phyloP scores from a whole-genome alignment of 2,888 invertebrate genomes.

The Hartigia nigra region DNA sequence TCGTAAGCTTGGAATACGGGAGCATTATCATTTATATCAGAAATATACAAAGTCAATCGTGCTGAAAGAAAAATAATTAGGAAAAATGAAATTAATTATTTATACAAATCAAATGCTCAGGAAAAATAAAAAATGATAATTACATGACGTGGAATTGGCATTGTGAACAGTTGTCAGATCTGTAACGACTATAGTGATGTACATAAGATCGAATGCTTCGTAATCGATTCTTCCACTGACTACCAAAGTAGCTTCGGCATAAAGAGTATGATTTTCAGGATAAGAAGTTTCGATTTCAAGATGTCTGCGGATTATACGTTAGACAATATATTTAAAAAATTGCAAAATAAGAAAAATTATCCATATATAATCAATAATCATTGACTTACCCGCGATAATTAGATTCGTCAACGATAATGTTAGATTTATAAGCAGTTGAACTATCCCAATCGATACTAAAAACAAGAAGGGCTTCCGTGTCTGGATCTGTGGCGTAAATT shows the following conservation, averaged over 20 bases:
- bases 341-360: neutral
- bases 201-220: constrained; percentile 72
- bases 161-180: constrained; percentile 69
- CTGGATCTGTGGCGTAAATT: constrained; percentile 72
- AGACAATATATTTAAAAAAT: constrained; percentile 39
- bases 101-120: constrained; percentile 11
- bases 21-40: constrained; percentile 74
- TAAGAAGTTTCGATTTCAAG: constrained; percentile 66
- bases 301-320: constrained; percentile 60
- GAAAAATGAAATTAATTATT: neutral
- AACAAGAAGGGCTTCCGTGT: constrained; percentile 69
- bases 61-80: constrained; percentile 63
- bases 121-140: constrained; percentile 24
- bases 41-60: constrained; percentile 70
- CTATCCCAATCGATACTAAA: constrained; percentile 73
- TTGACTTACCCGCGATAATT: constrained; percentile 30
- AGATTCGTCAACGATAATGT: constrained; percentile 30
- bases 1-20: constrained; percentile 70
- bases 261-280: constrained; percentile 54
- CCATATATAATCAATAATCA: constrained; percentile 1
- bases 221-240: constrained; percentile 69
- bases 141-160: constrained; percentile 68
- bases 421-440: constrained; percentile 63
- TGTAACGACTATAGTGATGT: constrained; percentile 68
- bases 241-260: constrained; percentile 62